Percentiles rank a stretch among this genome's conserved stretches.
These are phyloP conservation scores for Cephalopachus bancanus DNA, from an alignment of 2,797 vertebrate genomes.

Conservation along the genomic window DNA sequence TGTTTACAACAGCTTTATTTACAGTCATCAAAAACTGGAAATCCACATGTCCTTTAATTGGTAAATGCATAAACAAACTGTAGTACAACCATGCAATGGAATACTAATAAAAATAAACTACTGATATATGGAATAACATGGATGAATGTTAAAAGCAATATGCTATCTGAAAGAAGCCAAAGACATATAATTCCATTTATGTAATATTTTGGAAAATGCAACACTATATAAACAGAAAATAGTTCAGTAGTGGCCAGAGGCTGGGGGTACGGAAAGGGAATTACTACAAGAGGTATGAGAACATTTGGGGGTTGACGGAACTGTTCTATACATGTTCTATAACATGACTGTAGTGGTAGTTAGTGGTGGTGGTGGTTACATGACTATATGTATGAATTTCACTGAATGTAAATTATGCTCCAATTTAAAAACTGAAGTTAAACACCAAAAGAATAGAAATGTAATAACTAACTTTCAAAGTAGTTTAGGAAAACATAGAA, in stretches of 20 bases:
- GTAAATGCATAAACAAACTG: background rate
- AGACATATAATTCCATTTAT: slow-evolving; percentile 2
- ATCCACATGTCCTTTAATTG: background rate
- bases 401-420: background rate
- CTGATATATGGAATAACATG: background rate
- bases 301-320: background rate
- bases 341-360: background rate
- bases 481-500: slow-evolving; percentile 13
- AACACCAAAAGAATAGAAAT: slow-evolving; percentile 42
- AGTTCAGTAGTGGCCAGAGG: background rate
- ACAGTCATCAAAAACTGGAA: too few relatives aligned
- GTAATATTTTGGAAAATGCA: background rate
- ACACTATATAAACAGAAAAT: background rate
- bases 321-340: background rate
- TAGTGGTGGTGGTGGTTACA: background rate
- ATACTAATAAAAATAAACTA: background rate
- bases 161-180: slow-evolving; percentile 30
- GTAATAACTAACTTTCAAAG: slow-evolving; percentile 19
- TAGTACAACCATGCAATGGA: background rate
- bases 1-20: too few relatives aligned
- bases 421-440: background rate
- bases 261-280: background rate
- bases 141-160: background rate
- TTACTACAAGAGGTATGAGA: background rate
- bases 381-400: background rate